Percentiles rank a stretch among this genome's conserved stretches.
Conservation (phyloP, 2,113 vertebrate species). For the Ptilonorhynchus violaceus region DNA sequence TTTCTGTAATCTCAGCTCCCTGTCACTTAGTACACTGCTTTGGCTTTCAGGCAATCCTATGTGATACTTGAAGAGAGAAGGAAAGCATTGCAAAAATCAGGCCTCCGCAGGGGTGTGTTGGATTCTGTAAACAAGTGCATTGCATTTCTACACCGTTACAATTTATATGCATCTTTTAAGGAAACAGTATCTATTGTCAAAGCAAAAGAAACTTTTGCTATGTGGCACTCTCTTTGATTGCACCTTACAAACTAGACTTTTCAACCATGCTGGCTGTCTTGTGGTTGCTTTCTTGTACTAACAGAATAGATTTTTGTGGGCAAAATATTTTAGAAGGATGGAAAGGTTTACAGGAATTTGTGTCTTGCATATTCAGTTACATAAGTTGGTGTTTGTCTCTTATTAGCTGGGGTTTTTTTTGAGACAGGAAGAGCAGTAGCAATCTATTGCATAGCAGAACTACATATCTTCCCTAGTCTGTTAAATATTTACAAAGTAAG, state of each 20-base stretch:
- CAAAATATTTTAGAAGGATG: background rate
- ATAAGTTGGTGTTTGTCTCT: background rate
- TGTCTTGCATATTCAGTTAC: background rate
- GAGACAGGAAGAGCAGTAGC: background rate
- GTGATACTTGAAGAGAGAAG: background rate
- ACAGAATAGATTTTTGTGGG: background rate
- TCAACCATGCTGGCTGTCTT: background rate
- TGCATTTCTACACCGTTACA: background rate
- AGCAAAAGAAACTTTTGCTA: background rate
- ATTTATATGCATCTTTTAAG: background rate
- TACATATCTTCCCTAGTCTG: background rate
- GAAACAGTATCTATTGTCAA: background rate
- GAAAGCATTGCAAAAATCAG: background rate
- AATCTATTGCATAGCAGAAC: background rate
- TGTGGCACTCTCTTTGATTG: background rate
- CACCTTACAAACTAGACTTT: fast-evolving
- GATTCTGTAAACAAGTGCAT: background rate
- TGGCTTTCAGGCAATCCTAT: background rate
- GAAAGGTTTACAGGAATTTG: background rate
- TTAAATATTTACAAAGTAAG: constrained; percentile 52
- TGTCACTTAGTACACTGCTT: background rate
- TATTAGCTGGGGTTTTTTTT: background rate
- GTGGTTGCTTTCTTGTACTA: background rate
- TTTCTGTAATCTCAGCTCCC: background rate
- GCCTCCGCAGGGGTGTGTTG: background rate